Conservation (phyloP, 2,888 invertebrate species). For the Rugalucina vietnamica region DNA sequence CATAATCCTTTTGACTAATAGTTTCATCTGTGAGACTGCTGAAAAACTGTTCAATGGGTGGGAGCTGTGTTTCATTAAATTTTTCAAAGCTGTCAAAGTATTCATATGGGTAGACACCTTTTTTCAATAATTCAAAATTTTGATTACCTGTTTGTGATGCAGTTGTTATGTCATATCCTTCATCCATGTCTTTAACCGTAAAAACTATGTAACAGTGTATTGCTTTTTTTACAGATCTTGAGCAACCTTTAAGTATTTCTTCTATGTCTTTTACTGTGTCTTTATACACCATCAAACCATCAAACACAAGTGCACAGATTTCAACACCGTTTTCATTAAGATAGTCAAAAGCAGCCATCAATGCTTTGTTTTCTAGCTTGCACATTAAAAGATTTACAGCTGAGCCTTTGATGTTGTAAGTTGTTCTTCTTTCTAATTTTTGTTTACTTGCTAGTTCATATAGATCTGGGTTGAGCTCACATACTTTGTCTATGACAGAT, state of each 20-base stretch:
- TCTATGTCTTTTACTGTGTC: background rate
- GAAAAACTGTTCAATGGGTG: constrained; percentile 52
- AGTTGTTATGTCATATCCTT: background rate
- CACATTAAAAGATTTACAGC: constrained; percentile 17
- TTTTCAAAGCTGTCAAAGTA: constrained; percentile 16
- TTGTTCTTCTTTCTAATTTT: too few relatives aligned
- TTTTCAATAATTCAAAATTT: constrained; percentile 6
- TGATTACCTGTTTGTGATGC: too few relatives aligned
- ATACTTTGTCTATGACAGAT: constrained; percentile 17
- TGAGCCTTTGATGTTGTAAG: constrained; percentile 20
- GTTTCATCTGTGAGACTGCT: constrained; percentile 44
- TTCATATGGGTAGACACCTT: constrained; percentile 37
- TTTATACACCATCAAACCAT: background rate
- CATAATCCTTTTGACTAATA: constrained; percentile 61
- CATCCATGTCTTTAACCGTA: constrained; percentile 1
- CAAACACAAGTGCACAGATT: constrained; percentile 1
- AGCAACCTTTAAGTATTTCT: background rate
- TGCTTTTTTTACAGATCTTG: background rate
- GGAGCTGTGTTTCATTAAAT: constrained; percentile 51
- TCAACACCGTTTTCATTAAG: background rate
- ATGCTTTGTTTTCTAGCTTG: too few relatives aligned
- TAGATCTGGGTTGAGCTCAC: constrained; percentile 14
- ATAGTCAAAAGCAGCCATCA: too few relatives aligned
- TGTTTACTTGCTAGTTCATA: too few relatives aligned
- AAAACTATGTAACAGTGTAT: constrained; percentile 11